A percentile compares a stretch with the other conserved stretches of the same genome.
Evolutionary conservation across 1,140 invertebrate species (phyloP).

Genomic region (Acromyrmex charruanus): DNA sequence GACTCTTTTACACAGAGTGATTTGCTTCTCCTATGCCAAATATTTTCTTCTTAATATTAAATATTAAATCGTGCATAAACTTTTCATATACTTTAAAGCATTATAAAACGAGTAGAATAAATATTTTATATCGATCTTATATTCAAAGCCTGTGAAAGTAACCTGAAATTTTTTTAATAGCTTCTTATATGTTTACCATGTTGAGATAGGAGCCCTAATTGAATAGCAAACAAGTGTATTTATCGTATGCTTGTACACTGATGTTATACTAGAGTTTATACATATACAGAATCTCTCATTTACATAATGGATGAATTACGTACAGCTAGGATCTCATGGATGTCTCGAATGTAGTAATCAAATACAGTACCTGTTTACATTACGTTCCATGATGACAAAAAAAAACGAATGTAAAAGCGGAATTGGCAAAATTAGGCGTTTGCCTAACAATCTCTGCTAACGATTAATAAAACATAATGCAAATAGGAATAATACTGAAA

Average conservation of each 20-base stretch:
- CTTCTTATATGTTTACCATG: constrained; percentile 19
- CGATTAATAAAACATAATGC: constrained; percentile 50
- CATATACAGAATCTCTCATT: not conserved
- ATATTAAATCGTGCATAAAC: constrained; percentile 8
- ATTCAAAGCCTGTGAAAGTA: not conserved
- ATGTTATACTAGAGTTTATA: not conserved
- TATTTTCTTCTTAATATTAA: constrained; percentile 22
- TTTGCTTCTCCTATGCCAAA: not conserved
- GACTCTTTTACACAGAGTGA: not conserved
- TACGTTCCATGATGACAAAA: not conserved
- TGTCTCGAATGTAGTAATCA: constrained; percentile 13
- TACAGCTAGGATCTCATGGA: too few species aligned
- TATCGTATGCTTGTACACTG: not conserved
- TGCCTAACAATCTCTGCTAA: not conserved
- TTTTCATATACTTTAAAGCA: constrained; percentile 24
- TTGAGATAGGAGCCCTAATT: constrained; percentile 23
- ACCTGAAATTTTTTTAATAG: constrained; percentile 28
- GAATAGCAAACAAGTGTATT: constrained; percentile 9
- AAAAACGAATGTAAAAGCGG: not conserved
- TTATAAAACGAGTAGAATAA: not conserved
- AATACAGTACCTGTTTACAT: not conserved
- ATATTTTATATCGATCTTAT: constrained; percentile 37
- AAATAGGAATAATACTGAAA: not conserved
- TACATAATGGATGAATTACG: constrained; percentile 33
- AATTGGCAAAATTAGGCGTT: constrained; percentile 15